Evolutionary conservation across 2,797 vertebrate genomes (phyloP).

Genomic region (Etheostoma perlongum): DNA sequence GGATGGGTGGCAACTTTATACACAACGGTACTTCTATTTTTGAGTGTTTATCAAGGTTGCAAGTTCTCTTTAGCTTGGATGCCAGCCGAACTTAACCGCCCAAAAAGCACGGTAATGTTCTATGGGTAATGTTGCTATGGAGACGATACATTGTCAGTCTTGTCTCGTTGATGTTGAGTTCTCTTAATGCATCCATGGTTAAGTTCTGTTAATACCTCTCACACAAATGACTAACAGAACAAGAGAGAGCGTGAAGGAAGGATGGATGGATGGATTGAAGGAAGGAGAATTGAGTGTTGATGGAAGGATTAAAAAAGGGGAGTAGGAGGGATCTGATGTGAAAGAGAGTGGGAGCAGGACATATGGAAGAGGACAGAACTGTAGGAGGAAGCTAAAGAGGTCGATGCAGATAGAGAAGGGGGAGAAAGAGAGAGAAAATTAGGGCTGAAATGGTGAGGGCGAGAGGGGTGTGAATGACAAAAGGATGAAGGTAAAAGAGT

Average conservation of each 20-base stretch:
- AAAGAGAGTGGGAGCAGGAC: background rate
- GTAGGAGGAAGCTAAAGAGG: background rate
- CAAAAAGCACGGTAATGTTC: no score
- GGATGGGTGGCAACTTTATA: no score
- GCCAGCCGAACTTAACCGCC: no score
- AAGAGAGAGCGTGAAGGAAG: background rate
- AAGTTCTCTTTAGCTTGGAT: no score
- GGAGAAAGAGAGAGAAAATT: background rate
- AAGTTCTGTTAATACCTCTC: no score
- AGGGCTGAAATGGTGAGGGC: background rate
- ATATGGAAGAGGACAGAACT: background rate
- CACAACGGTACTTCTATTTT: no score
- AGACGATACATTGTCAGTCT: no score
- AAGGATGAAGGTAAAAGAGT: no score
- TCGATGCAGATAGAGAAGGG: background rate
- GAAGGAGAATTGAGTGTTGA: background rate
- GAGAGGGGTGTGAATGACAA: background rate
- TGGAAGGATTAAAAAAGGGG: background rate
- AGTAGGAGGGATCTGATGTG: background rate
- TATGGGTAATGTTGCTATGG: no score
- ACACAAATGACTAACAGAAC: background rate
- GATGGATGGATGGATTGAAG: background rate
- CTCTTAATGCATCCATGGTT: no score
- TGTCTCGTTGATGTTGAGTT: no score
- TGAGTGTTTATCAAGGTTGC: no score